phyloP scores from a whole-genome alignment of 2,888 invertebrate genomes.

The Nomada ruficornis region DNA sequence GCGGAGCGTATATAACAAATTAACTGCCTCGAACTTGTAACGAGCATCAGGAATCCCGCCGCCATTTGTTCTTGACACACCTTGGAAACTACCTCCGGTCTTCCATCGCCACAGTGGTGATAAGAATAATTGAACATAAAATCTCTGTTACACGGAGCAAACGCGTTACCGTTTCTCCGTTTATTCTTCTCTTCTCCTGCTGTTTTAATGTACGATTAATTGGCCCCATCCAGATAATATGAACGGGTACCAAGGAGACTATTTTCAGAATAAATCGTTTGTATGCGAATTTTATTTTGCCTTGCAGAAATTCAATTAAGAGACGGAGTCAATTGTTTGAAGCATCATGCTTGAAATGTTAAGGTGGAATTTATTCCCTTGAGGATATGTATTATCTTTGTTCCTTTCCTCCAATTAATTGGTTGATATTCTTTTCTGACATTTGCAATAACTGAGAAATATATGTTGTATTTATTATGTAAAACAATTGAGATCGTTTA shows the following conservation, averaged over 20 bases:
- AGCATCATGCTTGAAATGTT: too few species aligned
- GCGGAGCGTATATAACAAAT: conserved; percentile 74
- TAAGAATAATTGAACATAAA: conserved; percentile 63
- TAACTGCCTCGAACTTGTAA: conserved; percentile 76
- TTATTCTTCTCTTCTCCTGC: neutral
- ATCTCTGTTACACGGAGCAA: conserved; percentile 34
- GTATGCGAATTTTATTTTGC: too few species aligned
- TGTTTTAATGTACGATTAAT: conserved; percentile 11
- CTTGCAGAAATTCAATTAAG: neutral
- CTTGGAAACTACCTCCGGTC: conserved; percentile 26
- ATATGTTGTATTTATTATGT: too few species aligned
- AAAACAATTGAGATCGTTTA: too few species aligned
- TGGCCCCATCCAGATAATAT: neutral
- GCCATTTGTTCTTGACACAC: conserved; percentile 57
- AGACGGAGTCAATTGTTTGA: too few species aligned
- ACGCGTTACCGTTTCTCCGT: conserved; percentile 1
- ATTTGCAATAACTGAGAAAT: too few species aligned
- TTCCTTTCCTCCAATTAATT: too few species aligned
- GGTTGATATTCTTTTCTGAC: too few species aligned
- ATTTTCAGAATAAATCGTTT: neutral
- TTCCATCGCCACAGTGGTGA: conserved; percentile 25
- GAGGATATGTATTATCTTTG: too few species aligned
- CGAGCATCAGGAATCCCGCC: conserved; percentile 70
- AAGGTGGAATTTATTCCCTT: too few species aligned
- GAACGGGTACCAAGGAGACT: neutral